phyloP scores from a whole-genome alignment of 2,113 vertebrate genomes.

The Acinonyx jubatus region DNA sequence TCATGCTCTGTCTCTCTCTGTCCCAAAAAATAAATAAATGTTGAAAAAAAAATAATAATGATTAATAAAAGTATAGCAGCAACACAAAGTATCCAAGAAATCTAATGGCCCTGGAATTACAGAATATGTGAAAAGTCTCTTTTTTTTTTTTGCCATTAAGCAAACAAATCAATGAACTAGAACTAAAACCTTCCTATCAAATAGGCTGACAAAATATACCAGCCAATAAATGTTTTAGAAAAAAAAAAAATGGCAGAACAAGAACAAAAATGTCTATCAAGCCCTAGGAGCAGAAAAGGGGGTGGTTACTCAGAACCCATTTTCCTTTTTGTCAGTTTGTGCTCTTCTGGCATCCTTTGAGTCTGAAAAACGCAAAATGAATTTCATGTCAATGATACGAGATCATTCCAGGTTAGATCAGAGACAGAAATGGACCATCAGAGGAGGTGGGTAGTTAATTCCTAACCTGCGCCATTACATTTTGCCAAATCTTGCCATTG shows the following conservation, averaged over 20 bases:
- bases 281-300: not conserved
- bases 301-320: conserved; percentile 70
- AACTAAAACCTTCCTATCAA: conserved; percentile 48
- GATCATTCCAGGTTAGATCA: not conserved
- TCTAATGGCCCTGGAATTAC: not conserved
- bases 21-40: too few species aligned
- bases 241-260: conserved; percentile 62
- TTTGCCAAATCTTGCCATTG: conserved; percentile 34
- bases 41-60: not conserved
- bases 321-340: conserved; percentile 77
- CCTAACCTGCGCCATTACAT: conserved; percentile 36
- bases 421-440: conserved; percentile 16
- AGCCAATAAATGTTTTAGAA: conserved; percentile 55
- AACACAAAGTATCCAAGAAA: conserved; percentile 51
- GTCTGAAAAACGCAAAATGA: conserved; percentile 82
- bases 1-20: too few species aligned
- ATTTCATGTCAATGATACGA: conserved; percentile 73
- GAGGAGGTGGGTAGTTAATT: conserved; percentile 49
- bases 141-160: not conserved
- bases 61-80: not conserved
- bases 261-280: conserved; percentile 58
- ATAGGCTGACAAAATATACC: conserved; percentile 59
- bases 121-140: not conserved
- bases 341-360: conserved; percentile 81
- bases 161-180: not conserved